Conservation (phyloP, 2,888 invertebrate genomes). For the Bellardia bayeri region DNA sequence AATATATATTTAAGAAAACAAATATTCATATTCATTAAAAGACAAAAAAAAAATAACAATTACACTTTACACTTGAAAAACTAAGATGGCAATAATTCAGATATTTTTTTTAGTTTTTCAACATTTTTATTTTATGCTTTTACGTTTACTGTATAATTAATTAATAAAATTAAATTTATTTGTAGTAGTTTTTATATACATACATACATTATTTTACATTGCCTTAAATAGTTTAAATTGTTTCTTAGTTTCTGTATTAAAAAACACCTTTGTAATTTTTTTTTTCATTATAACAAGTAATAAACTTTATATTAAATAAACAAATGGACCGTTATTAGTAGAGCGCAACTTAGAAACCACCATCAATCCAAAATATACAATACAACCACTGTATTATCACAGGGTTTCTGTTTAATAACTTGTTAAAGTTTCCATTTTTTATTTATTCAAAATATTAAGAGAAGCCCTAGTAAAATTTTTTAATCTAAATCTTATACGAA, state of each 20-base stretch:
- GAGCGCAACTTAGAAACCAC: conserved; percentile 70
- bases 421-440: conserved; percentile 45
- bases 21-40: conserved; percentile 53
- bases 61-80: conserved; percentile 44
- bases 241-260: conserved; percentile 28
- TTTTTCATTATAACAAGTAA: conserved; percentile 1
- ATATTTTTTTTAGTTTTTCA: conserved; percentile 18
- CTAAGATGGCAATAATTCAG: conserved; percentile 42
- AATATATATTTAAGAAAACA: conserved; percentile 29
- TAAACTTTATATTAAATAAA: conserved; percentile 17
- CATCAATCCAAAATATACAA: conserved; percentile 45
- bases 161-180: conserved; percentile 20
- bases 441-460: conserved; percentile 13
- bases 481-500: conserved; percentile 44
- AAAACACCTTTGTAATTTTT: conserved; percentile 11
- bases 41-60: conserved; percentile 31
- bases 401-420: conserved; percentile 54
- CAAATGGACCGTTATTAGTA: conserved; percentile 44
- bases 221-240: conserved; percentile 62
- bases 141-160: background rate
- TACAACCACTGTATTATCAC: conserved; percentile 50
- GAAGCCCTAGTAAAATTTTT: conserved; percentile 30
- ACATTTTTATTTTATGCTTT: conserved; percentile 33
- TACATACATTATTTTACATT: conserved; percentile 41
- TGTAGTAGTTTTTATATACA: conserved; percentile 39